These are phyloP conservation scores for Vesta saturnalis DNA, from an alignment of 2,888 invertebrate species.

Conservation along the genomic window DNA sequence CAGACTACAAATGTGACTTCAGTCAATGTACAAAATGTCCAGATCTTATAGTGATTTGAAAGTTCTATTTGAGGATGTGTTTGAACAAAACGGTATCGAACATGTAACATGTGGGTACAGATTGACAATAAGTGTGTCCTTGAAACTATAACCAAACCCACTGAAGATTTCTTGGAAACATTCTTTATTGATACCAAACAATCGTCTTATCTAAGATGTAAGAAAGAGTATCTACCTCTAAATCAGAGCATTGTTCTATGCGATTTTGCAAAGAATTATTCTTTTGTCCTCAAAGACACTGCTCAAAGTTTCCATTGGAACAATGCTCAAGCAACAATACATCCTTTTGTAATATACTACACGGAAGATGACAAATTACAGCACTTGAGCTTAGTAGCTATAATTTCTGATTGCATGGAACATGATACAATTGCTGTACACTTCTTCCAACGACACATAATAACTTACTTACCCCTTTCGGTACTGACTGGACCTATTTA, in stretches of 20 bases:
- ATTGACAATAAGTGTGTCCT: background rate
- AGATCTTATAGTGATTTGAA: background rate
- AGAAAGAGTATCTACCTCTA: conserved; percentile 35
- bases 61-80: background rate
- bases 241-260: conserved; percentile 33
- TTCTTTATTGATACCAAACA: conserved; percentile 40
- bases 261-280: conserved; percentile 47
- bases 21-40: background rate
- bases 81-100: background rate
- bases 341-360: conserved; percentile 38
- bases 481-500: too few species aligned
- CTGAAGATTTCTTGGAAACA: background rate
- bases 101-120: background rate
- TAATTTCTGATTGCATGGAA: conserved; percentile 35
- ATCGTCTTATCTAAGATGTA: conserved; percentile 25
- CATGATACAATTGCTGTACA: conserved; percentile 41
- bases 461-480: too few species aligned
- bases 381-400: conserved; percentile 38
- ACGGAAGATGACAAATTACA: conserved; percentile 25
- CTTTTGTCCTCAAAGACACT: conserved; percentile 41
- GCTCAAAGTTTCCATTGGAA: conserved; percentile 42
- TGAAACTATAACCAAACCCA: background rate
- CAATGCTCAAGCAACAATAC: conserved; percentile 40
- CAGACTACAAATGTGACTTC: background rate
- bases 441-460: background rate